Evolutionary conservation across 2,797 vertebrate species (phyloP), one percentile per base, ranked within the genome.

Genomic region (Coregonus ussuriensis): DNA sequence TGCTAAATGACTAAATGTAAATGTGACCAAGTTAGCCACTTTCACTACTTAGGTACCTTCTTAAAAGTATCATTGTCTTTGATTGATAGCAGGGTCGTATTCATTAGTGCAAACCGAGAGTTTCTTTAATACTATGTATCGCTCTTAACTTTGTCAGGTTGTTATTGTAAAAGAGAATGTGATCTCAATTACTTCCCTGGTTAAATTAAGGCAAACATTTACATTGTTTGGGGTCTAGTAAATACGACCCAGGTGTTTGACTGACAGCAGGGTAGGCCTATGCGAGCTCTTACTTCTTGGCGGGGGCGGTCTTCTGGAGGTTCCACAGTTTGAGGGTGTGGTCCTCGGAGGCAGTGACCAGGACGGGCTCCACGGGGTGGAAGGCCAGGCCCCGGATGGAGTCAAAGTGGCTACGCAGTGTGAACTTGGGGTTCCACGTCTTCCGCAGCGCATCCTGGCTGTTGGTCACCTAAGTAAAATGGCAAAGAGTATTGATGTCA

Each of bases 311-410:
- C 93, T 99, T 99, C 88, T 99, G 98, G 74, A 99, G 96, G 93
- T 99, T 99, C 98, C 98, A 99, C 97, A 99, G 97, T 93, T 99
- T 99, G 83, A 99, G 93, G 0, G 98, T 99, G 92, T 99, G 98
- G 86, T 99, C 98, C 86, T 99, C 98, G 25, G 98, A 99, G n/a
- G 98, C 98, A 0, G 98, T 99, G 93, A 99, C 92, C 89, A 99
- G 93, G 79, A 99, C 97, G 1, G 98, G 97, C 90, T 99, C 98
- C 84, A 95, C 86, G 0, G 98, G 98, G 89, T 99, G 98, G 88
- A 99, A 99, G 81, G 96, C 93, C 71, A 99, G 95, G 69, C 96
- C 96, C 68, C 97, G 95, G 84, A 99, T 97, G 81, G 97, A 97
- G 84, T 99, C 98, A 72, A 99, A 99, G 89, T 99, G 98, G 90